Conservation (phyloP, 2,113 vertebrate genomes). For the Oostethus manadensis region DNA sequence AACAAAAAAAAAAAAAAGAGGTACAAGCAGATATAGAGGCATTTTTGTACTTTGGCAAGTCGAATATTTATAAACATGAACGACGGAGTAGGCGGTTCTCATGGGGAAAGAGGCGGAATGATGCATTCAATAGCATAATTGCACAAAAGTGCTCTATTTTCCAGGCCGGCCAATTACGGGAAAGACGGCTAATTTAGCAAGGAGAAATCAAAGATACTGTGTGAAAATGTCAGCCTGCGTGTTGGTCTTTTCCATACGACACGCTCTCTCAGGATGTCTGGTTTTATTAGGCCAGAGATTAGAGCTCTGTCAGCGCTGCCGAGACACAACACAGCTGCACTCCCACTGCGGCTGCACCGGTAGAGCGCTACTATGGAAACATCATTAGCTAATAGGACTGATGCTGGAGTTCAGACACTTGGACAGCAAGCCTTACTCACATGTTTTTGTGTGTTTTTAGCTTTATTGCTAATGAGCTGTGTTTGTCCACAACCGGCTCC, state of each 20-base stretch:
- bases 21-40: constrained; percentile 32
- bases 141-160: constrained; percentile 6
- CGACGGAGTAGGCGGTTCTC: constrained; percentile 10
- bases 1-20: constrained; percentile 13
- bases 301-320: constrained; percentile 55
- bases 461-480: no score
- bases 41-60: constrained; percentile 29
- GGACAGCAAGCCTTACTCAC: no score
- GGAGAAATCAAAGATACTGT: constrained; percentile 13
- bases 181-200: constrained; percentile 19
- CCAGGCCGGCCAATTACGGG: constrained; percentile 20
- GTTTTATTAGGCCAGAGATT: constrained; percentile 66
- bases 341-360: constrained; percentile 50
- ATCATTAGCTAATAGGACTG: constrained; percentile 51
- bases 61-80: constrained; percentile 33
- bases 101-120: constrained; percentile 20
- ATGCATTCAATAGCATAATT: constrained; percentile 23
- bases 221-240: neutral
- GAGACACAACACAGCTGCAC: constrained; percentile 64
- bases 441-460: no score
- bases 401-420: neutral
- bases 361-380: constrained; percentile 51
- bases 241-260: constrained; percentile 15
- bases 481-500: no score
- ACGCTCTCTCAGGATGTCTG: constrained; percentile 59